Conservation (phyloP, 1,140 invertebrate species). For the Psix sp. region DNA sequence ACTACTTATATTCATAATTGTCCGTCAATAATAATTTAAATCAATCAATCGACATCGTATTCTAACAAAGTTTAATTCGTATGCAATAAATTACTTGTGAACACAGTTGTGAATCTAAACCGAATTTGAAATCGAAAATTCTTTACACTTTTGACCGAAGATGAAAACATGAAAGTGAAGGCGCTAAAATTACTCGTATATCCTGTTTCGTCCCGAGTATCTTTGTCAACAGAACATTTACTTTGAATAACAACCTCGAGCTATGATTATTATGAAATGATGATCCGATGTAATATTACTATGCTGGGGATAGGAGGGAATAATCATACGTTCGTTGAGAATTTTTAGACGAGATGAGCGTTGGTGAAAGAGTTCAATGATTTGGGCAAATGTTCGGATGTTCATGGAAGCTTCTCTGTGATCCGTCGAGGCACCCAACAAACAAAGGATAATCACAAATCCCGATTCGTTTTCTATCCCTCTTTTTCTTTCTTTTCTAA, state of each 20-base stretch:
- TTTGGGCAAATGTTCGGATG: constrained; percentile 14
- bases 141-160: not conserved
- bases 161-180: not conserved
- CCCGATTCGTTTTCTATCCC: too few species aligned
- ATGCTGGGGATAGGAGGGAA: constrained; percentile 8
- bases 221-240: constrained; percentile 51
- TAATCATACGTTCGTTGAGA: too few species aligned
- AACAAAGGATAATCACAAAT: constrained; percentile 9
- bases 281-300: constrained; percentile 41
- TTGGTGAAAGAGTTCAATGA: constrained; percentile 14
- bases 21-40: constrained; percentile 28
- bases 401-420: constrained; percentile 46
- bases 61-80: not conserved
- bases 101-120: not conserved
- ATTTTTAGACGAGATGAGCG: constrained; percentile 12
- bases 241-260: constrained; percentile 45
- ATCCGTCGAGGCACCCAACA: constrained; percentile 24
- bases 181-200: not conserved
- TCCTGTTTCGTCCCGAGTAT: constrained; percentile 23
- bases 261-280: constrained; percentile 49
- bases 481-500: not conserved
- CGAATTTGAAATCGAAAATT: not conserved
- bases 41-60: constrained; percentile 2
- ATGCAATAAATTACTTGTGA: constrained; percentile 12
- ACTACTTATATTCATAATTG: constrained; percentile 37